Evolutionary conservation across 1,140 invertebrate genomes (phyloP), one percentile per base, ranked within the genome.

Genomic region (Eupeodes corollae): DNA sequence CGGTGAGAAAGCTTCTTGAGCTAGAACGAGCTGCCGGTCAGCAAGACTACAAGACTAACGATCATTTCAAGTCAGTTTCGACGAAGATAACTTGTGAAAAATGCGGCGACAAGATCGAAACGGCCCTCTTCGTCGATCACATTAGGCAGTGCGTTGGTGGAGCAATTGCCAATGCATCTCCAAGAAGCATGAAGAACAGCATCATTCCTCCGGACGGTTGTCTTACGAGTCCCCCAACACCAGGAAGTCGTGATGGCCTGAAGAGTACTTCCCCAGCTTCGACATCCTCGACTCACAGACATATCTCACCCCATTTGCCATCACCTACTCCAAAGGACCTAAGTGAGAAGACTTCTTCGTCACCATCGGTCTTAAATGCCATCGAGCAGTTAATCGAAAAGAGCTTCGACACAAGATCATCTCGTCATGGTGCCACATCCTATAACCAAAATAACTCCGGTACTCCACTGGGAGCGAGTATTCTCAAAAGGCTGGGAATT

Each of bases 321-420:
- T 53, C 38, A 16, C 47, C 50, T 2, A 32, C 48, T 13, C 41
- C 49, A 2, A 49, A 48, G 13, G 52, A 54, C 10, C 21, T 5
- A 26, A 41, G 46, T 6, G 48, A 53, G 19, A 70, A 63, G 16
- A 63, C 65, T 51, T 64, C 59, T 1, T 83, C 82, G 2, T 84
- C 82, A 1, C 86, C 86, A 5, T 95, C 91, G 0, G 92, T 96
- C 15, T 71, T 96, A 5, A 93, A 91, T 67, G 92, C 92, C 8
- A 91, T 97, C 56, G 92, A 98, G 70, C 93, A 93, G 61, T 75
- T 98, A 48, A 97, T 98, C 63, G 91, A 96, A 63, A 95, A 95
- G 67, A 96, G 91, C 69, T 97, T 98, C 63, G 91, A 94, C 61
- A 88, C 88, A 14, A 75, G 89, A 26, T 76, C 79, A 11, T 74